These are phyloP conservation scores for Notothenia coriiceps DNA, from an alignment of 2,113 vertebrate genomes.

Conservation along the genomic window DNA sequence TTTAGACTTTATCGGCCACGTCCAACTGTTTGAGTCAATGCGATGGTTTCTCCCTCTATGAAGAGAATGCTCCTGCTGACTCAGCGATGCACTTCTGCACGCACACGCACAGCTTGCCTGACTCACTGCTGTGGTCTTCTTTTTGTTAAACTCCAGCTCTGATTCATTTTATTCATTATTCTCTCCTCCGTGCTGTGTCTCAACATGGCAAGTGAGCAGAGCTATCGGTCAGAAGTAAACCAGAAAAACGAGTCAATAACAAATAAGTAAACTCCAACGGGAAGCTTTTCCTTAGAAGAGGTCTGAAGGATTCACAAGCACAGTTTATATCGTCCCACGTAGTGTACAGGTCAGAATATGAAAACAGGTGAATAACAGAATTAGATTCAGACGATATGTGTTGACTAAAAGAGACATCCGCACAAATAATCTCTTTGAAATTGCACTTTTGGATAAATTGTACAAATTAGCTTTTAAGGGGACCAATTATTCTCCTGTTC, in stretches of 20 bases:
- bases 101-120: slow-evolving; percentile 12
- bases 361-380: background rate
- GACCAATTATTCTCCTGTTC: too few species aligned
- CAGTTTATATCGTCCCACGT: background rate
- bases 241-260: slow-evolving; percentile 14
- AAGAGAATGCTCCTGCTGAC: slow-evolving; percentile 30
- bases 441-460: background rate
- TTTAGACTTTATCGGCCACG: slow-evolving; percentile 21
- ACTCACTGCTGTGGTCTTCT: slow-evolving; percentile 42
- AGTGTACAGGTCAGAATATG: background rate
- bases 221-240: background rate
- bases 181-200: slow-evolving; percentile 13
- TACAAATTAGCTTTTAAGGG: background rate
- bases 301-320: background rate
- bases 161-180: slow-evolving; percentile 15
- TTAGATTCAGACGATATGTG: background rate
- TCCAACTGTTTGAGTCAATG: slow-evolving; percentile 46
- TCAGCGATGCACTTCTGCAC: slow-evolving; percentile 23
- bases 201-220: background rate
- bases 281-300: slow-evolving; percentile 7
- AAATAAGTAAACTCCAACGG: background rate
- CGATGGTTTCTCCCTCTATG: slow-evolving; percentile 1
- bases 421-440: background rate
- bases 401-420: background rate
- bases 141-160: slow-evolving; percentile 18